These are phyloP conservation scores for Mycetomoellerius zeteki DNA, from an alignment of 1,140 invertebrate genomes.

Conservation along the genomic window DNA sequence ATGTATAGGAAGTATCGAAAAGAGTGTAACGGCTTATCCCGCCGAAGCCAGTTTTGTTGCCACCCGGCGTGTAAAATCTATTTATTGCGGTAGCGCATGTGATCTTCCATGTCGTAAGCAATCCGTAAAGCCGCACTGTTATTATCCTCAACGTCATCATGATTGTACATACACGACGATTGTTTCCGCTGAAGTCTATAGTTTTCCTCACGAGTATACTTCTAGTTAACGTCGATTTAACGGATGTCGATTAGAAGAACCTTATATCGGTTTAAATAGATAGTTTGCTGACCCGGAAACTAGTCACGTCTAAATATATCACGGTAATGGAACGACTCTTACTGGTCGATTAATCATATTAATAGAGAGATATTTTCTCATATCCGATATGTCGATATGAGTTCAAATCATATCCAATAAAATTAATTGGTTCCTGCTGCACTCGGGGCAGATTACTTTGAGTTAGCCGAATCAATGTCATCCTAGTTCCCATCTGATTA, in stretches of 20 bases:
- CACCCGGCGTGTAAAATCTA: slow-evolving; percentile 50
- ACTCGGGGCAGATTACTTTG: slow-evolving; percentile 11
- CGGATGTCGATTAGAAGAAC: neutral
- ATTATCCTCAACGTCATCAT: neutral
- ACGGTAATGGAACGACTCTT: slow-evolving; percentile 8
- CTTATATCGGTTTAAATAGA: slow-evolving; percentile 34
- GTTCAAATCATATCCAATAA: slow-evolving; percentile 32
- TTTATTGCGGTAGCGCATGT: slow-evolving; percentile 11
- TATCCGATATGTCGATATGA: slow-evolving; percentile 14
- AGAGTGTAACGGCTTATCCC: slow-evolving; percentile 54
- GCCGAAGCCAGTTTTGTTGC: slow-evolving; percentile 39
- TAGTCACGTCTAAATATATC: slow-evolving; percentile 7
- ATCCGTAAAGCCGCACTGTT: neutral
- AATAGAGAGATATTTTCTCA: slow-evolving; percentile 50
- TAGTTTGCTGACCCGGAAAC: slow-evolving; percentile 27
- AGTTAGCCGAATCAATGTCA: slow-evolving; percentile 31
- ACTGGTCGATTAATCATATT: slow-evolving; percentile 37
- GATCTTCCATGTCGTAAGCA: neutral
- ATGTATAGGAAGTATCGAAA: slow-evolving; percentile 33
- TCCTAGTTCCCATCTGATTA: neutral
- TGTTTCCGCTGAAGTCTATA: neutral
- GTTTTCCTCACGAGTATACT: neutral
- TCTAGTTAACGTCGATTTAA: neutral
- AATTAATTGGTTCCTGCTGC: slow-evolving; percentile 45
- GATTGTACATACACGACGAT: neutral